Conservation (phyloP, 2,113 vertebrate genomes). For the Phyllostomus discolor region DNA sequence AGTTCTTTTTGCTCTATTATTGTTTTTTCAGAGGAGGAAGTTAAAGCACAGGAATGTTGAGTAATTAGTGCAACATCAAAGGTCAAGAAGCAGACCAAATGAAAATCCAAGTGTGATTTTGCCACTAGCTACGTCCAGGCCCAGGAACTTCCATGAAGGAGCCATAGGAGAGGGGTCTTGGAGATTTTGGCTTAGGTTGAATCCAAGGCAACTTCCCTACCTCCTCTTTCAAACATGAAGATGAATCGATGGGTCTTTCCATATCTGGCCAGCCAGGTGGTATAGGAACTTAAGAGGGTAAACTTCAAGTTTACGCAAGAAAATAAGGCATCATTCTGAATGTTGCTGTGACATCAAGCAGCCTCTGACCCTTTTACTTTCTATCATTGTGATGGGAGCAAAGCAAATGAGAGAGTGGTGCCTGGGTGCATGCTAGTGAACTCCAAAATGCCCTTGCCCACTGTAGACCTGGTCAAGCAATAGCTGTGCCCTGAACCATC, state of each 20-base stretch:
- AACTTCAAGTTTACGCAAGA: not conserved
- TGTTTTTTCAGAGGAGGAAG: not conserved
- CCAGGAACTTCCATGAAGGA: not conserved
- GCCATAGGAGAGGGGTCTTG: not conserved
- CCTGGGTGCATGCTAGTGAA: not conserved
- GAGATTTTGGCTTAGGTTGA: not conserved
- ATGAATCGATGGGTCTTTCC: not conserved
- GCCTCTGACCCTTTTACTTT: not conserved
- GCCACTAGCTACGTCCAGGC: not conserved
- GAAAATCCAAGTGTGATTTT: not conserved
- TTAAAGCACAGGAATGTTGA: not conserved
- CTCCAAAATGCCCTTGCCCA: not conserved
- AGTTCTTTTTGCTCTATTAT: not conserved
- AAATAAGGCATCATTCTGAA: not conserved
- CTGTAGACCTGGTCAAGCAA: not conserved
- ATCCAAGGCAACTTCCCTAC: not conserved
- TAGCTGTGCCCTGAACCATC: not conserved
- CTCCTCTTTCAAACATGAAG: not conserved
- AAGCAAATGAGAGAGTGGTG: not conserved
- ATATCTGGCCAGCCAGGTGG: not conserved
- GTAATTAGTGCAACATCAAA: not conserved
- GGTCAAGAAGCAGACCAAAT: not conserved
- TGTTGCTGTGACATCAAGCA: too few species aligned
- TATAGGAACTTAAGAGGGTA: not conserved
- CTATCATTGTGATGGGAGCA: not conserved